Evolutionary conservation across 2,797 vertebrate species (phyloP), one percentile per base, ranked within the genome.

Genomic region (Tinamus major): DNA sequence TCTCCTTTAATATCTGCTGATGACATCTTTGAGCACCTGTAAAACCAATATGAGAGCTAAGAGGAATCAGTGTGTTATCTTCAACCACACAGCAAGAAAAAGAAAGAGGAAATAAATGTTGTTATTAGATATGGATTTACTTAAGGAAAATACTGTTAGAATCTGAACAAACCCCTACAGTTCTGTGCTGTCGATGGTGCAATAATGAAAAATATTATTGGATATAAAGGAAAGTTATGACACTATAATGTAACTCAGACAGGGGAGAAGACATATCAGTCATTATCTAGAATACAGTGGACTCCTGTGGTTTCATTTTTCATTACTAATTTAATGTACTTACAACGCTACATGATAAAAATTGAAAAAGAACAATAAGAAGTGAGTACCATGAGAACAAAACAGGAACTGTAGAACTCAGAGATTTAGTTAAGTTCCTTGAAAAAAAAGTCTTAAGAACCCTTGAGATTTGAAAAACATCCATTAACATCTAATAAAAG

Each of bases 241-340:
- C 74, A 88, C 74, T 59, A 33, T 94, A 92, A 94, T 27, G 55
- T 78, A 92, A 90, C 70, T 31, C 46, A 87, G 79, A 74, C 77
- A 85, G 76, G 71, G 71, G 59, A 93, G 65, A 95, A 96, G 95
- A 89, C 10, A 2, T 83, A 85, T 93, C 93, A 68, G 75, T 89
- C 88, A 88, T 95, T 88, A 89, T 55, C 56, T 62, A 94, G 56
- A 92, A 93, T 69, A 77, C 51, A 92, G 89, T 37, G 59, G 78
- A 70, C 71, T 79, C 93, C 37, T 61, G 62, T 94, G 89, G 83
- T 78, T 96, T 96, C 81, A 92, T 91, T 79, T 96, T 96, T 93
- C 95, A 82, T 82, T 95, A 81, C 39, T 93, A 80, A 96, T 94
- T 93, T 92, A 93, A 91, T 94, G 88, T 85, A 88, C 89, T 96